Evolutionary conservation across 2,113 vertebrate genomes (phyloP), one percentile per base, ranked within the genome.

Genomic region (Cyphomyrus discorhynchus): DNA sequence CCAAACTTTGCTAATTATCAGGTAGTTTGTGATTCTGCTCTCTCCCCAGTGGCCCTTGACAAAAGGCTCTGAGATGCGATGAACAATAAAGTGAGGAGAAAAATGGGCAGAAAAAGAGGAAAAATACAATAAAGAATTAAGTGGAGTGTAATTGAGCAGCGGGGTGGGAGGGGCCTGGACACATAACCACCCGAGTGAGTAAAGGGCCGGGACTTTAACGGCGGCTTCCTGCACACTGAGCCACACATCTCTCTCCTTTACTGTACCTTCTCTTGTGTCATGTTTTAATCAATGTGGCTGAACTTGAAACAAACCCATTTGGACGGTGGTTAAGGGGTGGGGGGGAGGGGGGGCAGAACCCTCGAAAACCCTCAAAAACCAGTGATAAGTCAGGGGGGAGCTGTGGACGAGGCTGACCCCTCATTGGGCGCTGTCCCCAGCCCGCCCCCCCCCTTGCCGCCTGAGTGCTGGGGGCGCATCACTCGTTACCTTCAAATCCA

Each of bases 1-100:
- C 94, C 94, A 94, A 96, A 96, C 95, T 96, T 96, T 94, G 94
- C 95, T 96, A 96, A 96, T 96, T 96, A 97, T 95, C 95, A 96
- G 96, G 95, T 95, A 96, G 94, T 94, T 94, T 93, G 95, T 96
- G 95, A 96, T 97, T 96, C 96, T 93, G 94, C 92, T 87, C 53
- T 89, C 91, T 96, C 95, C 95, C 94, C 90, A 89, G 95, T 94
- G 95, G 93, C 91, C 47, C 92, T 92, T 92, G 91, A 93, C 92
- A 91, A 93, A 93, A 93, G 92, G 89, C 94, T 93, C 93, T 93
- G 91, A 91, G 92, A 87, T 91, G 91, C 86, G 84, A 91, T 91
- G 82, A 88, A 85, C 89, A 89, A 89, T 89, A 83, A 62, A 56
- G 53, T 24, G 70, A 47, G 49, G 66, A 80, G 19, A 52, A 52